Percentiles rank a stretch among this genome's conserved stretches.
Evolutionary conservation across 2,888 invertebrate species (phyloP).

Genomic region (Orthosia cruda): DNA sequence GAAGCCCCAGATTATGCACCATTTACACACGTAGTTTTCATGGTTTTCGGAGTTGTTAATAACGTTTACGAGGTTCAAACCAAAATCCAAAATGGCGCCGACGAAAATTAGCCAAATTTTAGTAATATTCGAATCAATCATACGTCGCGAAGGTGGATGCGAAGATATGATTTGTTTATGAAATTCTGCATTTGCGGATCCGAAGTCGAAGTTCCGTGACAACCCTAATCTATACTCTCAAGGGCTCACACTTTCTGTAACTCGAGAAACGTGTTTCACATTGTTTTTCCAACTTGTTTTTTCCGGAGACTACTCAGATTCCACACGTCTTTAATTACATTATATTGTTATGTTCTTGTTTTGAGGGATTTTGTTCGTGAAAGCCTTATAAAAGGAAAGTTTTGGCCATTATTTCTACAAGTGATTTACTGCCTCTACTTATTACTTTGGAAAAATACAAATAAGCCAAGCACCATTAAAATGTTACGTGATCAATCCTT

Average conservation of each 20-base stretch:
- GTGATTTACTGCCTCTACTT: neutral
- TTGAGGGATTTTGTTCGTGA: conserved; percentile 9
- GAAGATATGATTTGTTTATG: neutral
- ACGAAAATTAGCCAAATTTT: no score
- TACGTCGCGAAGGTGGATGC: neutral
- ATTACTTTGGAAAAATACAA: no score
- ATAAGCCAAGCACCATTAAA: no score
- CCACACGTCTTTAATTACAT: conserved; percentile 38
- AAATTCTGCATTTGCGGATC: neutral
- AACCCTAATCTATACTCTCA: neutral
- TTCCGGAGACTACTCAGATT: conserved; percentile 31
- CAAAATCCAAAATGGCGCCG: no score
- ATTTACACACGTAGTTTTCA: no score
- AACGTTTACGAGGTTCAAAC: no score
- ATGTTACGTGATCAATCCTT: no score
- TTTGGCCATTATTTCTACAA: neutral
- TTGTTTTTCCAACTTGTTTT: conserved; percentile 23
- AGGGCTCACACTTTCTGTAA: conserved; percentile 25
- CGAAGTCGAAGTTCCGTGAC: neutral
- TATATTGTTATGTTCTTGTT: conserved; percentile 30
- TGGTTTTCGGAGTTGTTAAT: no score
- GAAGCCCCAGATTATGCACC: no score
- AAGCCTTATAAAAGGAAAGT: conserved; percentile 26
- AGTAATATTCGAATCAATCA: no score
- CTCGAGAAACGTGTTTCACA: conserved; percentile 36